phyloP scores from a whole-genome alignment of 2,888 invertebrate species.

The Anarsia innoxiella region DNA sequence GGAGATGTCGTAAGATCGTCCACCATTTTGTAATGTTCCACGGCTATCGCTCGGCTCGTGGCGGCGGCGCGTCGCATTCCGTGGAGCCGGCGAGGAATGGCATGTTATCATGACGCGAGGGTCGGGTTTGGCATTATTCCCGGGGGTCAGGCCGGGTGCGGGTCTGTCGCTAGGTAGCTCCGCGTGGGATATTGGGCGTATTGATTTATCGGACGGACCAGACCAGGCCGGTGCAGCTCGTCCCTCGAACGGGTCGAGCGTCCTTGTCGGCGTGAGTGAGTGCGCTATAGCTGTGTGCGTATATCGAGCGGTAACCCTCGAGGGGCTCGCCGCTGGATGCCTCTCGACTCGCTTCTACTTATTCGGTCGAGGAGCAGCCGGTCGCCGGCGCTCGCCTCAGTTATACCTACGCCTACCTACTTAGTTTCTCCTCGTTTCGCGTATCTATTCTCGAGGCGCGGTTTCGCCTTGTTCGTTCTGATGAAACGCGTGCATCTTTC shows the following conservation, averaged over 20 bases:
- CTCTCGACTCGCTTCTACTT: constrained; percentile 73
- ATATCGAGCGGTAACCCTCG: constrained; percentile 73
- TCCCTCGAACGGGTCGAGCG: constrained; percentile 61
- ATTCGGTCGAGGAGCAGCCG: constrained; percentile 70
- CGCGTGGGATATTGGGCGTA: constrained; percentile 60
- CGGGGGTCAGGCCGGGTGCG: constrained; percentile 66
- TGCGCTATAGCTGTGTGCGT: constrained; percentile 63
- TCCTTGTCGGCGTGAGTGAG: constrained; percentile 68
- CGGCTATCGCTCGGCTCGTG: constrained; percentile 68
- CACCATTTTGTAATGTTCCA: constrained; percentile 75
- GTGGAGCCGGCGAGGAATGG: constrained; percentile 66
- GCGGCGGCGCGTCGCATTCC: constrained; percentile 70
- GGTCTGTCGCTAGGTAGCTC: constrained; percentile 49
- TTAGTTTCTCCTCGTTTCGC: constrained; percentile 69
- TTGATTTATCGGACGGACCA: constrained; percentile 73
- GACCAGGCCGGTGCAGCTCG: constrained; percentile 67
- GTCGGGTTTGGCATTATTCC: constrained; percentile 63
- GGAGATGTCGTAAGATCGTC: constrained; percentile 77
- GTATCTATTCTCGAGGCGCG: constrained; percentile 64
- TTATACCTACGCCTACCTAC: constrained; percentile 70
- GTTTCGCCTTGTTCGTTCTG: constrained; percentile 63
- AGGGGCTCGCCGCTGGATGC: constrained; percentile 65
- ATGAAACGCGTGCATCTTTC: constrained; percentile 62
- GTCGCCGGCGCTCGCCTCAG: constrained; percentile 53
- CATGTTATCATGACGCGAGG: constrained; percentile 58